Evolutionary conservation across 2,797 vertebrate genomes (phyloP).

Genomic region (Parauchenoglanis ngamensis): DNA sequence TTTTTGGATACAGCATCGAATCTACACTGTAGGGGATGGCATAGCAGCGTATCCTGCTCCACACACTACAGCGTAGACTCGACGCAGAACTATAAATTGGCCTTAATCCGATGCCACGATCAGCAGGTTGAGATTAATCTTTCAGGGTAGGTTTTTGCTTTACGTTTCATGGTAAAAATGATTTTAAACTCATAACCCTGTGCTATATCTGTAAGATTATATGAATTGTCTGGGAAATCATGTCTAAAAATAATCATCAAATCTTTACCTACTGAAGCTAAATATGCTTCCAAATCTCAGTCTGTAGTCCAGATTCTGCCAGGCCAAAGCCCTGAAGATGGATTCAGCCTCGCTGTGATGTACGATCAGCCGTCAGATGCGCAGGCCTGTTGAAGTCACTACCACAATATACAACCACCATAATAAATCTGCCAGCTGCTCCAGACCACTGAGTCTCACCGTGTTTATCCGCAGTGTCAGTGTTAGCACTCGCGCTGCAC

Average conservation of each 20-base stretch:
- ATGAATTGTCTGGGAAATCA: background rate
- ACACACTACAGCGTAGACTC: no score
- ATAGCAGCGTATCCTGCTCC: no score
- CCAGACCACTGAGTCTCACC: constrained; percentile 53
- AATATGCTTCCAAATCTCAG: background rate
- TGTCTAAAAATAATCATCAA: background rate
- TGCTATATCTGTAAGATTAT: background rate
- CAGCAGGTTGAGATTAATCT: background rate
- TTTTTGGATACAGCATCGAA: no score
- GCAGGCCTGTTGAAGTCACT: constrained; percentile 42
- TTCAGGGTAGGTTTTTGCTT: background rate
- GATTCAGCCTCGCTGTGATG: constrained; percentile 42
- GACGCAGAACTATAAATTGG: no score
- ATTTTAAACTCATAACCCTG: background rate
- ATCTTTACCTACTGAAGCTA: no score
- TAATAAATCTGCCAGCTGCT: constrained; percentile 60
- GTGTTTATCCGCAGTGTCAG: constrained; percentile 58
- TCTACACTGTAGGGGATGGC: no score
- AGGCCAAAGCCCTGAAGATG: background rate
- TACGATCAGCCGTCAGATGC: constrained; percentile 49
- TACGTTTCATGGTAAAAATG: no score
- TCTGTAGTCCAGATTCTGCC: background rate
- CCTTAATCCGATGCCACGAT: background rate
- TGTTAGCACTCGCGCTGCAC: constrained; percentile 24
- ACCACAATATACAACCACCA: constrained; percentile 55